These are phyloP conservation scores for Gnathochromis pfefferi DNA, from an alignment of 2,113 vertebrate species.

Conservation along the genomic window DNA sequence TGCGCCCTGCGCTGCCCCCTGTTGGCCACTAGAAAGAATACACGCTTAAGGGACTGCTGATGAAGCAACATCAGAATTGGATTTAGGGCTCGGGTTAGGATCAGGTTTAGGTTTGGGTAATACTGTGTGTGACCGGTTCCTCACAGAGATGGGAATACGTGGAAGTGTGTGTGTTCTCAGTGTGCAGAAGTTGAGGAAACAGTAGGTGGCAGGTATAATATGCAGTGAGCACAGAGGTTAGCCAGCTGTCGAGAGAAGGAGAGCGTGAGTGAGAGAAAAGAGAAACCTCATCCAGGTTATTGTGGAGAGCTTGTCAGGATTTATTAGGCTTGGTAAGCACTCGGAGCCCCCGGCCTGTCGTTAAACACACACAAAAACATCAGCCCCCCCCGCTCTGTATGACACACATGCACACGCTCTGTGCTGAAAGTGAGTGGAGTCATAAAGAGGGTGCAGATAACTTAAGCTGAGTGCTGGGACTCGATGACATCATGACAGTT, in stretches of 20 bases:
- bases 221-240: constrained; percentile 23
- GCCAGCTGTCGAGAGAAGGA: background rate
- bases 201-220: constrained; percentile 51
- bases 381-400: background rate
- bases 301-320: constrained; percentile 52
- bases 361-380: constrained; percentile 32
- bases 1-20: background rate
- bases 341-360: constrained; percentile 13
- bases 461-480: constrained; percentile 36
- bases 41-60: background rate
- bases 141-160: background rate
- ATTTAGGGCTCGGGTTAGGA: background rate
- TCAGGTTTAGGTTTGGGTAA: background rate
- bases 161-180: background rate
- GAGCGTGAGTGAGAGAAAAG: constrained; percentile 27
- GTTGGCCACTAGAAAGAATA: background rate
- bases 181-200: constrained; percentile 26
- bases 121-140: background rate
- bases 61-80: background rate
- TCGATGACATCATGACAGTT: constrained; percentile 59
- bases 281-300: constrained; percentile 52
- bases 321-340: constrained; percentile 44
- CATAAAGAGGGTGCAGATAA: constrained; percentile 54
- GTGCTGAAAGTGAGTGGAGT: background rate
- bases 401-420: background rate